Percentiles rank a stretch among this genome's conserved stretches.
Conservation (phyloP, 2,888 invertebrate genomes). For the Ectemnius cavifrons region DNA sequence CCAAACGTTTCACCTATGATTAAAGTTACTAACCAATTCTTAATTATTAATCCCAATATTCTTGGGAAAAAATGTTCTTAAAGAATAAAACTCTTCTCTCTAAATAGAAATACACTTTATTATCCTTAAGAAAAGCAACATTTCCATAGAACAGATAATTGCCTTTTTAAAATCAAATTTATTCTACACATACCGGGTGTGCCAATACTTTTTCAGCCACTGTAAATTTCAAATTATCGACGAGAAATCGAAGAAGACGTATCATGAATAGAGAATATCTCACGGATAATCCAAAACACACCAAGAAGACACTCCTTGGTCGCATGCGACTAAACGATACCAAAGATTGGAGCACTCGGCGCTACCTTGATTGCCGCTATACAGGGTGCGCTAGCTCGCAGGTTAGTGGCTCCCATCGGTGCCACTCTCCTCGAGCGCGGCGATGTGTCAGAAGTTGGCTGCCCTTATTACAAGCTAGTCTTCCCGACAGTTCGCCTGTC, state of each 20-base stretch:
- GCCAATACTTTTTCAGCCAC: too few species aligned
- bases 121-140: too few species aligned
- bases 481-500: background rate
- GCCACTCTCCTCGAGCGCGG: constrained; percentile 34
- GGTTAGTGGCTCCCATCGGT: constrained; percentile 12
- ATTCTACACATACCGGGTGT: too few species aligned
- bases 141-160: too few species aligned
- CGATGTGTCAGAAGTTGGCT: constrained; percentile 36
- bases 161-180: too few species aligned
- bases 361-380: too few species aligned
- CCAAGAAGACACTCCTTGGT: background rate
- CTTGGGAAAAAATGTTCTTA: too few species aligned
- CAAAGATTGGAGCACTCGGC: background rate
- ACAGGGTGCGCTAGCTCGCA: background rate
- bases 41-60: too few species aligned
- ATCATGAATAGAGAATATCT: constrained; percentile 5
- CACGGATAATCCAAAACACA: background rate
- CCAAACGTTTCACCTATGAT: too few species aligned
- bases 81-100: too few species aligned
- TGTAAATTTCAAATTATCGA: background rate
- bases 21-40: too few species aligned
- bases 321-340: constrained; percentile 6
- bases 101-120: too few species aligned
- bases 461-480: constrained; percentile 24
- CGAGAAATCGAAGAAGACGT: background rate